Base-by-base conservation (phyloP, 1,140 invertebrate species). In the Cylas formicarius region DNA sequence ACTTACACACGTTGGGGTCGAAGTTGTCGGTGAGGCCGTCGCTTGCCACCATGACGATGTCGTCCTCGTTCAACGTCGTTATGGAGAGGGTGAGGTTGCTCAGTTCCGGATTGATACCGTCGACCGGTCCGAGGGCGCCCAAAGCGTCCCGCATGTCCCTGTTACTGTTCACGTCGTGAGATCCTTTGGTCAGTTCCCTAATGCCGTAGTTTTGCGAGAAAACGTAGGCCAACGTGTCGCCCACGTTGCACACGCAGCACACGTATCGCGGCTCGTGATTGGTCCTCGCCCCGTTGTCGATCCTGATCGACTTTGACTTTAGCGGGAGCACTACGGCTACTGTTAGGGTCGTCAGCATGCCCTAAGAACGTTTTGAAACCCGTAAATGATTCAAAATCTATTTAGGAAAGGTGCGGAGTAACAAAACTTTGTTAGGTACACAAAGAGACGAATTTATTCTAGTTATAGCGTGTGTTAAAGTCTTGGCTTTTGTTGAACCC, bases 1-100 rank as follows among this genome's bases (percentile, higher is more conserved):
- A 90, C 68, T 90, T 90, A 4, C 90, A 90, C 41, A 94, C 90
- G 27, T 93, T 90, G 2, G 90, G 91, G 71, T 94, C 90, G 65
- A 93, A 91, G 63, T 94, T 94, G 60, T 94, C 90, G 8, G 86
- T 90, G 18, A 94, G 80, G n/a, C 90, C 90, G 63, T 94, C 90
- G 11, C 84, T 88, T 1, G 89, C 90, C 9, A 95, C 72, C 62
- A 92, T 90, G 21, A 95, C 83, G 50, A 93, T 81, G 63, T 94
- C 91, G 7, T 84, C 87, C 23, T 74, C 65, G 35, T 90, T 83
- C 14, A 88, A 75, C 48, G 89, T 80, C 1, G 86, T 93, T 74
- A 95, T 78, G 0, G 88, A 87, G 52, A 90, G 83, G 0, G 90
- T 94, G 9, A 95, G 70, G 68, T 94, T 94, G 55, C 86, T 87